Evolutionary conservation across 2,888 invertebrate genomes (phyloP), one percentile per base, ranked within the genome.

Genomic region (Horisme vitalbata): DNA sequence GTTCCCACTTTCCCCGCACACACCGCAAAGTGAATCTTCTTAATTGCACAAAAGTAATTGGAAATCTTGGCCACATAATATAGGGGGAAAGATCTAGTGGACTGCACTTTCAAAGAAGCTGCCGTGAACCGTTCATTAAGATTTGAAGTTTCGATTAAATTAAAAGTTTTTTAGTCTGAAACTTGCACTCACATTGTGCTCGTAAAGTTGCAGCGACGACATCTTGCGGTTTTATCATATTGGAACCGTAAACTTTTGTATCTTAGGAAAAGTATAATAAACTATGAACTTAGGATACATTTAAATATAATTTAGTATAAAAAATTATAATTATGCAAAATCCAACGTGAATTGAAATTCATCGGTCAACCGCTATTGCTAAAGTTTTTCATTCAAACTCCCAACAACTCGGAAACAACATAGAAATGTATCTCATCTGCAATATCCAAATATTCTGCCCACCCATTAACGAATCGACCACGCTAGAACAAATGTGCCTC

Each of bases 1-100:
- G 62, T 63, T 59, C 59, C 57, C 60, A 55, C 60, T 61, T 52
- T 60, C 47, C 61, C 50, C 30, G 37, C 27, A 48, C 38, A 61
- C 58, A 56, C 63, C 52, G 55, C 65, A 68, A 65, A 71, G 71
- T 71, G 71, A 75, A 75, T 76, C 68, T 68, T 63, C 71, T 74
- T 77, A 77, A 79, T 79, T 78, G 71, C 67, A 65, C 64, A 56
- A 57, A 65, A 77, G 73, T 77, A 75, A 79, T 77, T 75, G 73
- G 64, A 74, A 75, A 68, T 65, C 67, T 66, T 65, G 65, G 49
- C 64, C 68, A 70, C 68, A 68, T 72, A 67, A 67, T 64, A 68
- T 65, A 54, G 45, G 47, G 39, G 50, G 63, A 57, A 54, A 45
- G 48, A 38, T 23, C 27, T 13, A 33, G 45, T 37, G 41, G 55